Evolutionary conservation across 1,140 invertebrate species (phyloP), one percentile per base, ranked within the genome.

Genomic region (Goniozus legneri): DNA sequence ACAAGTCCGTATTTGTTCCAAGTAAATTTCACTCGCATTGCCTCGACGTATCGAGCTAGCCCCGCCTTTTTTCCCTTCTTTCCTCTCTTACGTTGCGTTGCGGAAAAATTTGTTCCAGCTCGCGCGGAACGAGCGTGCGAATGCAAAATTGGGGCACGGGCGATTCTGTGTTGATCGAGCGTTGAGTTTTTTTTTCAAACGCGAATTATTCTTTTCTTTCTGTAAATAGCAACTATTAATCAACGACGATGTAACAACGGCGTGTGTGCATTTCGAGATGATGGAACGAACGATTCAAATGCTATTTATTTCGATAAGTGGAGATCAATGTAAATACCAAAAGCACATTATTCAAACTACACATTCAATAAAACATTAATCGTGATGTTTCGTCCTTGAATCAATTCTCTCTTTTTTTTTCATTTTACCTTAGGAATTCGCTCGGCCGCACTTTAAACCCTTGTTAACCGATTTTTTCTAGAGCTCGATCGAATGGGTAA

Each of bases 261-360:
- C n/a, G n/a, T n/a, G n/a, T n/a, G n/a, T n/a, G n/a, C n/a, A n/a
- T n/a, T n/a, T n/a, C n/a, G n/a, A n/a, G n/a, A n/a, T n/a, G n/a
- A n/a, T n/a, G n/a, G n/a, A n/a, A n/a, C n/a, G n/a, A n/a, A n/a
- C 24, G 24, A 10, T 6, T 4, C 10, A 27, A 37, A 14, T 34
- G 37, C 42, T 48, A 49, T 42, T 50, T 49, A 51, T 40, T 44
- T 50, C 40, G 45, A 51, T 58, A 58, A 52, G 47, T 48, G 53
- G 48, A 63, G n/a, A 54, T 61, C 56, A 35, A 63, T 63, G 60
- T 63, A 63, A 51, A 63, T 63, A 63, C 8, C 47, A 42, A 40
- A 51, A 1, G 32, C n/a, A n/a, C 20, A 30, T 34, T 40, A 49
- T 44, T 52, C 47, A 49, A 50, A 60, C 30, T 50, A 60, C 44